A percentile compares a stretch with the other conserved stretches of the same genome.
phyloP scores from a whole-genome alignment of 1,140 invertebrate species.

The Dendrolimus kikuchii region DNA sequence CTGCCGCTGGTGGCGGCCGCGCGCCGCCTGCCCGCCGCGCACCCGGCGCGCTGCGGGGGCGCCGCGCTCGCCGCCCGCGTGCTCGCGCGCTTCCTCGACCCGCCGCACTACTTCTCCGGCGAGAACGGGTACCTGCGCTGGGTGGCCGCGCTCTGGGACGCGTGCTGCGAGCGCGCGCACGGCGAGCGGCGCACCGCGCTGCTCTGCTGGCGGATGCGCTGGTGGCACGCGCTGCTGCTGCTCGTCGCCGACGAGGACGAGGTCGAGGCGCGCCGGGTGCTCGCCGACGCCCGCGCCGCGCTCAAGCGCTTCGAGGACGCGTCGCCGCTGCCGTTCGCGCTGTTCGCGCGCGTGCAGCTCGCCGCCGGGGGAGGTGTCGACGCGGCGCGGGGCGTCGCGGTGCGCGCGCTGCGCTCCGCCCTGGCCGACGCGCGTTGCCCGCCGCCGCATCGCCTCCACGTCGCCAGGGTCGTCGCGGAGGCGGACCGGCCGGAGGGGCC shows the following conservation, averaged over 20 bases:
- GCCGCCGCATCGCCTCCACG: conserved; percentile 9
- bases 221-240: conserved; percentile 22
- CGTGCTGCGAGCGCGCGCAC: conserved; percentile 5
- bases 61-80: neutral
- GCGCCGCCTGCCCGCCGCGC: conserved; percentile 12
- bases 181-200: conserved; percentile 8
- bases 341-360: conserved; percentile 11
- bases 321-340: conserved; percentile 15
- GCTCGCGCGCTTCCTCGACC: conserved; percentile 8
- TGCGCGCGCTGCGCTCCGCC: conserved; percentile 5
- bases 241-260: conserved; percentile 6
- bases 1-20: conserved; percentile 6
- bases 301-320: conserved; percentile 4
- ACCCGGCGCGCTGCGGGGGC: conserved; percentile 6
- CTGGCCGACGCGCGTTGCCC: conserved; percentile 7
- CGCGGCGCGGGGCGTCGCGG: neutral
- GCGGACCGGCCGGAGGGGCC: conserved; percentile 2
- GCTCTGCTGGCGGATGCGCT: conserved; percentile 21
- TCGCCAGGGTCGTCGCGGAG: conserved; percentile 4
- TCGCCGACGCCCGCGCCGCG: neutral
- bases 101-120: conserved; percentile 15
- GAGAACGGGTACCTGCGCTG: conserved; percentile 11
- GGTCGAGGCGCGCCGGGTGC: too few species aligned
- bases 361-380: neutral
- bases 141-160: conserved; percentile 14